Percentiles rank a stretch among this genome's conserved stretches.
phyloP scores from a whole-genome alignment of 2,888 invertebrate genomes.

The Caenorhabditis becei region DNA sequence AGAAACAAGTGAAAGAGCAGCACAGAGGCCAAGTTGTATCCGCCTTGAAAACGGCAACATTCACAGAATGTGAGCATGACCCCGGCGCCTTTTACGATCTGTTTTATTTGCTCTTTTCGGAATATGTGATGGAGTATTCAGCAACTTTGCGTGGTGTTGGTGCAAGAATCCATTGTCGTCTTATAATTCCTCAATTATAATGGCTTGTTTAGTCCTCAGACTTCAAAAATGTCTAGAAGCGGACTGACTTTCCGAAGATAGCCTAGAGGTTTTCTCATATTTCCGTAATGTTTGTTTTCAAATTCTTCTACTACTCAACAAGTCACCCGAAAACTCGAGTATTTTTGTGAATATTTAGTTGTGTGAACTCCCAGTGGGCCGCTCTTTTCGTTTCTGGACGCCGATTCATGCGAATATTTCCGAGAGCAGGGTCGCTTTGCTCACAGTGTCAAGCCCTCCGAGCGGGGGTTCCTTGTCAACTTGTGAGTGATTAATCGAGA shows the following conservation, averaged over 20 bases:
- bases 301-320: conserved; percentile 9
- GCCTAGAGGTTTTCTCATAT: neutral
- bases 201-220: neutral
- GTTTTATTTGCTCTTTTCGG: conserved; percentile 62
- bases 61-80: conserved; percentile 18
- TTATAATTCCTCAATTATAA: neutral
- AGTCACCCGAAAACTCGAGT: conserved; percentile 47
- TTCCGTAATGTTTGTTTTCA: conserved; percentile 6
- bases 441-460: conserved; percentile 18
- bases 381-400: conserved; percentile 18
- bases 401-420: conserved; percentile 40
- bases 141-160: conserved; percentile 24
- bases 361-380: conserved; percentile 59
- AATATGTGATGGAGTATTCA: conserved; percentile 41
- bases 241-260: neutral
- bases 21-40: conserved; percentile 17
- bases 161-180: conserved; percentile 4
- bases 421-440: conserved; percentile 10
- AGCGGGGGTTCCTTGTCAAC: conserved; percentile 18
- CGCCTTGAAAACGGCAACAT: conserved; percentile 52
- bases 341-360: conserved; percentile 61
- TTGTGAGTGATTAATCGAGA: conserved; percentile 18
- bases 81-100: conserved; percentile 56
- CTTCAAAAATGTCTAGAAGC: too few species aligned
- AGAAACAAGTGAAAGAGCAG: conserved; percentile 11